Evolutionary conservation across 2,797 vertebrate genomes (phyloP).

Genomic region (Peromyscus attwateri): DNA sequence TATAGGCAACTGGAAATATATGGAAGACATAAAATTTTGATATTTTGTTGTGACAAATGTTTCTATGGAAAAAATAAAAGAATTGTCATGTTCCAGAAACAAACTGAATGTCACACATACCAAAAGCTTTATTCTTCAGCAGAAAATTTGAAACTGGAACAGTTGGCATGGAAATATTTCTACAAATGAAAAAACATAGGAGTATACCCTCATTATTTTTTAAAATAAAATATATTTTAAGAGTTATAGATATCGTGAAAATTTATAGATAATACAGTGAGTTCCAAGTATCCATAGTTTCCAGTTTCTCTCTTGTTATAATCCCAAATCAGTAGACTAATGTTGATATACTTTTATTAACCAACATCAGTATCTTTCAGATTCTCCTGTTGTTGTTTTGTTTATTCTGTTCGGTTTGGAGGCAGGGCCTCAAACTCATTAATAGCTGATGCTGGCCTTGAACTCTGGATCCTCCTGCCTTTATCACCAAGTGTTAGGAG

Average conservation of each 20-base stretch:
- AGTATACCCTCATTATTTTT: conserved; percentile 3
- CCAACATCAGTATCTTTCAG: background rate
- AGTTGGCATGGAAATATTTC: conserved; percentile 5
- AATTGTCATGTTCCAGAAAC: conserved; percentile 55
- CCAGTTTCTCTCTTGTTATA: background rate
- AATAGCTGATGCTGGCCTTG: background rate
- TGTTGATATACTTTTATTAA: background rate
- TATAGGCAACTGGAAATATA: conserved; percentile 3
- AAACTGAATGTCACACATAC: background rate
- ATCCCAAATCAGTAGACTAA: background rate
- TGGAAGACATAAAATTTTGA: conserved; percentile 33
- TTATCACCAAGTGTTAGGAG: background rate
- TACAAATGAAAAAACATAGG: conserved; percentile 9
- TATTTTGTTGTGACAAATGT: conserved; percentile 18
- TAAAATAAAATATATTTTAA: conserved; percentile 40
- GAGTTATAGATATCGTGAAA: conserved; percentile 20
- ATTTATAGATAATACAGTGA: background rate
- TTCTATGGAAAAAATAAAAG: conserved; percentile 39
- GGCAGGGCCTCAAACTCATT: background rate
- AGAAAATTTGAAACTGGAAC: conserved; percentile 59
- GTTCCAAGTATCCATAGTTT: background rate
- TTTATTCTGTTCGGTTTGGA: background rate
- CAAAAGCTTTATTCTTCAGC: conserved; percentile 43
- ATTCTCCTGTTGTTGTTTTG: background rate
- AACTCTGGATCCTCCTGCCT: background rate